Percentiles rank a stretch among this genome's conserved stretches.
phyloP scores from a whole-genome alignment of 2,113 vertebrate species.

The Rhabdomys dilectus region DNA sequence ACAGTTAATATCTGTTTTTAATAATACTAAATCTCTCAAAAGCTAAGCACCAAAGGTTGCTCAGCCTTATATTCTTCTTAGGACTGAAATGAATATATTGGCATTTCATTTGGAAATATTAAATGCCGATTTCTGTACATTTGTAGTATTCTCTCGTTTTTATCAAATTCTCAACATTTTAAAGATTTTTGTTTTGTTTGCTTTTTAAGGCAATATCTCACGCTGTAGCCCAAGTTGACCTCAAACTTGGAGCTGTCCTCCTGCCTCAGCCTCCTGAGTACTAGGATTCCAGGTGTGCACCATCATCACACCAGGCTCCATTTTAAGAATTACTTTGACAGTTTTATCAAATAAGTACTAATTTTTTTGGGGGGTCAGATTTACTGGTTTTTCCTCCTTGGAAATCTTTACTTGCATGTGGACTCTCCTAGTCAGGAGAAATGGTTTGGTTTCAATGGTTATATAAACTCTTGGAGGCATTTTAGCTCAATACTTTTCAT shows the following conservation, averaged over 20 bases:
- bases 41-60: conserved; percentile 6
- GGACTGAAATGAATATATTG: conserved; percentile 1
- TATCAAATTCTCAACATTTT: conserved; percentile 25
- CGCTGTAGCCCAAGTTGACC: background rate
- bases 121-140: background rate
- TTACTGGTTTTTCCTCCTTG: background rate
- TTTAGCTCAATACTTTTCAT: background rate
- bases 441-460: background rate
- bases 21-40: conserved; percentile 34
- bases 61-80: background rate
- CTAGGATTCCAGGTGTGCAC: background rate
- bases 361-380: background rate
- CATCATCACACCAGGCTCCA: background rate
- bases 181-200: background rate
- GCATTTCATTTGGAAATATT: conserved; percentile 12
- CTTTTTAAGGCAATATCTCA: background rate
- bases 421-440: background rate
- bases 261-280: background rate
- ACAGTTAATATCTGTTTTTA: conserved; percentile 35
- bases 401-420: background rate
- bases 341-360: background rate
- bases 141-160: conserved; percentile 48
- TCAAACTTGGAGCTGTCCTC: background rate
- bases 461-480: background rate
- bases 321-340: conserved; percentile 37